Percentiles rank a stretch among this genome's conserved stretches.
phyloP scores from a whole-genome alignment of 2,113 vertebrate species.

The Crotophaga sulcirostris region DNA sequence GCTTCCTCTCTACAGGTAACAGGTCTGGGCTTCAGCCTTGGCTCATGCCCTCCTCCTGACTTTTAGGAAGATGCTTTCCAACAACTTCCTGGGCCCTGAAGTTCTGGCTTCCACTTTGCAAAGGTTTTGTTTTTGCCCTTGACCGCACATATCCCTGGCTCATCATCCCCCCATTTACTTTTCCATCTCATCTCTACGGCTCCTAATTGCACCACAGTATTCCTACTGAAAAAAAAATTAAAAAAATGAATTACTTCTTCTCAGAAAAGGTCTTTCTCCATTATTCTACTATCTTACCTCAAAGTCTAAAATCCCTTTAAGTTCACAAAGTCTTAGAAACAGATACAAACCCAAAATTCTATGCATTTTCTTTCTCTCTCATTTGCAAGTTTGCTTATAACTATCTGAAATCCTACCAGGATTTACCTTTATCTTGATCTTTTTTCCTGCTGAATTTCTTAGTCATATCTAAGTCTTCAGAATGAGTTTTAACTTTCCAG shows the following conservation, averaged over 20 bases:
- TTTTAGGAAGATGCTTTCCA: not conserved
- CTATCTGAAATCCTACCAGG: not conserved
- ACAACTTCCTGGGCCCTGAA: not conserved
- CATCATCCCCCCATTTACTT: not conserved
- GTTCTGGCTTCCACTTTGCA: not conserved
- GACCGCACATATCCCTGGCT: not conserved
- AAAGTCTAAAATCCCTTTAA: not conserved
- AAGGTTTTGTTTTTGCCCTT: not conserved
- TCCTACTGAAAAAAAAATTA: not conserved
- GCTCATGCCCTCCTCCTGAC: not conserved
- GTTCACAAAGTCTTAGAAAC: not conserved
- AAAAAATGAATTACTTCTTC: not conserved
- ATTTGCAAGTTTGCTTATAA: constrained; percentile 7
- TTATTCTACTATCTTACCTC: not conserved
- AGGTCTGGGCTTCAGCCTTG: not conserved
- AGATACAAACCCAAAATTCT: not conserved
- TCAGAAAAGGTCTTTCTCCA: not conserved
- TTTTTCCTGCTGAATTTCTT: constrained; percentile 6
- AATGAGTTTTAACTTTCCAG: not conserved
- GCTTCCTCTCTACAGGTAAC: not conserved
- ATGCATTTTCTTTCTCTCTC: not conserved
- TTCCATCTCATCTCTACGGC: not conserved
- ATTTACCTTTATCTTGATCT: constrained; percentile 24
- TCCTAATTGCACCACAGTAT: not conserved
- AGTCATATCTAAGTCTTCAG: not conserved